Conservation (phyloP, 2,888 invertebrate species). For the Agonopterix heracliana region DNA sequence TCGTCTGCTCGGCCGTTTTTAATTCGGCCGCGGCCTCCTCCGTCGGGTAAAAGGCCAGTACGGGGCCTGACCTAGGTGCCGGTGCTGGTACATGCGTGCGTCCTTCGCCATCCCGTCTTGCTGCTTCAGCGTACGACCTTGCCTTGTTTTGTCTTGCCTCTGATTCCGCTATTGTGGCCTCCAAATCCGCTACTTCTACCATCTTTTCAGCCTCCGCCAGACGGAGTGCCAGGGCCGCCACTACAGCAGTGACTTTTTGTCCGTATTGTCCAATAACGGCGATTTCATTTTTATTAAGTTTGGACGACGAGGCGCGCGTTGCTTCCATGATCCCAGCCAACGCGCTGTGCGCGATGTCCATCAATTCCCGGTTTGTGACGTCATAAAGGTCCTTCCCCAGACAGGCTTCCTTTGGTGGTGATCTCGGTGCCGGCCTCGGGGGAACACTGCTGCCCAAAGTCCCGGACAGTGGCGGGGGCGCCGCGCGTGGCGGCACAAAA, state of each 20-base stretch:
- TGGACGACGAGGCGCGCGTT: neutral
- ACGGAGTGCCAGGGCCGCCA: neutral
- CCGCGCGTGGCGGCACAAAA: no score
- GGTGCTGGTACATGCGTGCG: no score
- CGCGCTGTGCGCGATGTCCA: conserved; percentile 30
- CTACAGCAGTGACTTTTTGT: neutral
- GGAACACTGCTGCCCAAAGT: no score
- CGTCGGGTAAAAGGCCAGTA: neutral
- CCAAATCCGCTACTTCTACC: neutral
- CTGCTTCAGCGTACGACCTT: neutral
- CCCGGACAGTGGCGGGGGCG: no score
- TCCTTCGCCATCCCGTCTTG: no score
- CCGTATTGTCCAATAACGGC: neutral
- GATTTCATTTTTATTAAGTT: neutral
- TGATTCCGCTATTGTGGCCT: neutral
- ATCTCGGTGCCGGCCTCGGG: no score
- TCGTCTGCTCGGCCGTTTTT: neutral
- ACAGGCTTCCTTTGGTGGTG: no score
- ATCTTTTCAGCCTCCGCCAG: neutral
- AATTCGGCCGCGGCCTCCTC: neutral
- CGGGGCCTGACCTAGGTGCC: neutral
- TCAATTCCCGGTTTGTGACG: no score
- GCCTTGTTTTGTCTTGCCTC: neutral
- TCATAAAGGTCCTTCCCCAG: no score
- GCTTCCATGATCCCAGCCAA: conserved; percentile 28